These are phyloP conservation scores for Nomia melanderi DNA, from an alignment of 1,140 invertebrate species.

Conservation along the genomic window DNA sequence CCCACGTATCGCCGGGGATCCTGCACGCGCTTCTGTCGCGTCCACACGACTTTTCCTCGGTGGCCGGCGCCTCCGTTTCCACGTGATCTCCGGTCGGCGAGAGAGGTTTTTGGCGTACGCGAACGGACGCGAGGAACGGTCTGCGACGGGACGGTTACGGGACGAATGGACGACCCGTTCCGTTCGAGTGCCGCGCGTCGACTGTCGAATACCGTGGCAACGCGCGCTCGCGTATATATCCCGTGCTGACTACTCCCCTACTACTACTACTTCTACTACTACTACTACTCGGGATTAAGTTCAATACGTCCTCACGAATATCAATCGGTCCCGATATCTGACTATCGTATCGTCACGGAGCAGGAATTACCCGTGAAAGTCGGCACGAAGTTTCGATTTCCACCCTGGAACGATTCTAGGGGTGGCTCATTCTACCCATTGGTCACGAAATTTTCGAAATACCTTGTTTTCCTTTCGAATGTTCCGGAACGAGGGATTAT, in stretches of 20 bases:
- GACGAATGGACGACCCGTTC: constrained; percentile 48
- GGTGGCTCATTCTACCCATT: too few species aligned
- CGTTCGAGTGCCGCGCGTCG: constrained; percentile 73
- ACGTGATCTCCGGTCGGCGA: too few species aligned
- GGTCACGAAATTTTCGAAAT: too few species aligned
- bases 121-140: too few species aligned
- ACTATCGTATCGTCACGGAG: neutral
- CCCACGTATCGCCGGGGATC: neutral
- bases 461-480: too few species aligned
- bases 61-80: too few species aligned
- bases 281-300: constrained; percentile 18
- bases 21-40: neutral
- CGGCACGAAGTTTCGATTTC: neutral
- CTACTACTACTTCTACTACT: constrained; percentile 32
- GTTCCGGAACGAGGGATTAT: too few species aligned
- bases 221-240: constrained; percentile 69
- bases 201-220: constrained; percentile 73
- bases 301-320: constrained; percentile 16
- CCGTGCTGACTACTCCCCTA: constrained; percentile 57
- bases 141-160: neutral
- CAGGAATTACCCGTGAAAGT: neutral
- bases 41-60: too few species aligned
- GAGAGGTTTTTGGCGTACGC: neutral
- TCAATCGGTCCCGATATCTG: neutral
- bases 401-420: too few species aligned